Base-by-base conservation (phyloP, 2,888 invertebrate species). In the Mimumesa dahlbomi region DNA sequence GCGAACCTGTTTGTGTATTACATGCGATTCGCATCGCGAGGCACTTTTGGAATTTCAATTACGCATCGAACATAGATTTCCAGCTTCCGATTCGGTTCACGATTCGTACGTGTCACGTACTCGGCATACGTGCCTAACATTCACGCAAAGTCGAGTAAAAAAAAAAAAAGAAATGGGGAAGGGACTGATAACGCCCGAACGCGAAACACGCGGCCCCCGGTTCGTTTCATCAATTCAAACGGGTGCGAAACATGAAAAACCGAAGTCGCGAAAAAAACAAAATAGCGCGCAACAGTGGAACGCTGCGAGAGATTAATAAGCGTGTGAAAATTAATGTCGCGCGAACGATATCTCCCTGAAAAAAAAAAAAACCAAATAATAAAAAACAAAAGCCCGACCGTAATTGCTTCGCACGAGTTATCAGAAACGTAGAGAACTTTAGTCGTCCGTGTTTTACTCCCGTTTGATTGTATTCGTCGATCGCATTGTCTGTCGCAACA, bases 21-120 rank as follows among this genome's bases (percentile, higher is more conserved):
- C 45, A 38, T 11, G 25, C 42, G 22, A 42, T 18, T 38, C 53
- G 58, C 25, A 38, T 21, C 36, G 3, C 22, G 5, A 19, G 29
- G n/a, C 49, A 50, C 9, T 22, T 13, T 14, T 21, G n/a, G 75
- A 75, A 75, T 72, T 68, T 68, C 75, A 65, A 75, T 72, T 65
- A 65, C 50, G 13, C 9, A 19, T 40, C 46, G 40, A 53, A 46
- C 31, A 43, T 50, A 42, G n/a, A n/a, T n/a, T n/a, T n/a, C 36
- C 29, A 25, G 42, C 53, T 61, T 64, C 52, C 67, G 58, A 75
- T 75, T 72, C 68, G 43, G 11, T 63, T 31, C 71, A 57, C 71
- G 71, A 45, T n/a, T n/a, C 34, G 16, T 4, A 34, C 61, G 54
- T 61, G 61, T 75, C 75, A 75, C 75, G 71, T 75, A 62, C 64